These are phyloP conservation scores for Amphilophus citrinellus DNA, from an alignment of 2,113 vertebrate species.

Conservation along the genomic window DNA sequence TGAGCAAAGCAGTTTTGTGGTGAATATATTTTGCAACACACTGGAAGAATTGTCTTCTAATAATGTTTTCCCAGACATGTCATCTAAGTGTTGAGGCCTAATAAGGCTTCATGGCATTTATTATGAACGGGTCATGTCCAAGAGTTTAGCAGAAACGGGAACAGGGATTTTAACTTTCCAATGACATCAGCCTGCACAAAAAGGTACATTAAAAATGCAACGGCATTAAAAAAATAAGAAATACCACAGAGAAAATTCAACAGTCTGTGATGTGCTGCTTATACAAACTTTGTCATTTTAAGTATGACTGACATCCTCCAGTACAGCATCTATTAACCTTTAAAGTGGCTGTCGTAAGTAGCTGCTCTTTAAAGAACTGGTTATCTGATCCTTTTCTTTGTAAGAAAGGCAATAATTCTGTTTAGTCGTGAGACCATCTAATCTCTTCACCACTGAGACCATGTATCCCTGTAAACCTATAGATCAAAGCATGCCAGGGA, in stretches of 20 bases:
- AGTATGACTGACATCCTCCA: conserved; percentile 36
- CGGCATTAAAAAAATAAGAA: neutral
- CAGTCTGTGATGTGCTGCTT: conserved; percentile 12
- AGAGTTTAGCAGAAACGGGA: neutral
- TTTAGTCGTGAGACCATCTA: conserved; percentile 45
- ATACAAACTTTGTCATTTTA: conserved; percentile 27
- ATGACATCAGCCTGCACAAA: conserved; percentile 27
- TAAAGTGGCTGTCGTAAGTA: conserved; percentile 33
- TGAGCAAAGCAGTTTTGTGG: neutral
- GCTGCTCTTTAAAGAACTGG: conserved; percentile 42
- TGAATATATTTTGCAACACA: conserved; percentile 7
- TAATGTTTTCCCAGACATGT: neutral
- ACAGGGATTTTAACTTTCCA: neutral
- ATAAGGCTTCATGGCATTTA: conserved; percentile 6
- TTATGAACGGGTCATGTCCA: neutral
- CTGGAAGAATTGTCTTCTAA: neutral
- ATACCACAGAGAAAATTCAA: conserved; percentile 4
- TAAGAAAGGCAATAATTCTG: conserved; percentile 32
- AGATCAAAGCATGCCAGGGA: conserved; percentile 58
- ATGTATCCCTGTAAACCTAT: conserved; percentile 41
- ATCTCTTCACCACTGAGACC: conserved; percentile 54
- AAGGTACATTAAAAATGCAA: conserved; percentile 13
- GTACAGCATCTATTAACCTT: conserved; percentile 44
- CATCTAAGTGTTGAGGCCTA: neutral
- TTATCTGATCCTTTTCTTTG: conserved; percentile 34